phyloP scores from a whole-genome alignment of 2,113 vertebrate species.

The Procavia capensis region DNA sequence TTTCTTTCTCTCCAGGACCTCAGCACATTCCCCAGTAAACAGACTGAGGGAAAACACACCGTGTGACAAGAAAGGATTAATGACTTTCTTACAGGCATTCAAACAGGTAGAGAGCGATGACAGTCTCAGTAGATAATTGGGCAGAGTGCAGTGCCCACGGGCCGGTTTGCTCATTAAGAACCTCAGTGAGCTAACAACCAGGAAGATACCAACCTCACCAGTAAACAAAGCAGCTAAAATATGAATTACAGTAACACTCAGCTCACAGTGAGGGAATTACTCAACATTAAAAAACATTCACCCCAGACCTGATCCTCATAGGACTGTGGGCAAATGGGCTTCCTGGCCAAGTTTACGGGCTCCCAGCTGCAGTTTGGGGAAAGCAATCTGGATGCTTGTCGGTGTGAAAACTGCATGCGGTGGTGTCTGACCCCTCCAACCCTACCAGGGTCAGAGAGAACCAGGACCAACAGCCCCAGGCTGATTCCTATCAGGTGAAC shows the following conservation, averaged over 20 bases:
- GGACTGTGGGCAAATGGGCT: constrained; percentile 19
- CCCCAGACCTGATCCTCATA: background rate
- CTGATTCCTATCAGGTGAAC: no score
- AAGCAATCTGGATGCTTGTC: background rate
- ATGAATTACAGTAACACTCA: constrained; percentile 31
- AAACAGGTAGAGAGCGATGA: constrained; percentile 48
- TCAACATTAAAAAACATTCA: constrained; percentile 51
- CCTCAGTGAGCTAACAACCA: constrained; percentile 43
- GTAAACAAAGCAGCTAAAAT: constrained; percentile 59
- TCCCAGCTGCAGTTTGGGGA: constrained; percentile 5
- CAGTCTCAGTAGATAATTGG: constrained; percentile 69
- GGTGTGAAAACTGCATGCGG: no score
- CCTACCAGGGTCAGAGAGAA: no score
- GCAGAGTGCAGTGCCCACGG: constrained; percentile 41
- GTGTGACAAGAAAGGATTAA: constrained; percentile 61
- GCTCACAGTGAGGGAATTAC: constrained; percentile 24
- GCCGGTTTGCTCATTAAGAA: constrained; percentile 66
- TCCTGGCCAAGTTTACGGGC: background rate
- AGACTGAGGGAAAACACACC: constrained; percentile 26
- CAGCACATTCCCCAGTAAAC: background rate
- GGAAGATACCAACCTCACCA: constrained; percentile 60
- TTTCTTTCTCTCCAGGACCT: background rate
- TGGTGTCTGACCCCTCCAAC: no score
- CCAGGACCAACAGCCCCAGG: no score
- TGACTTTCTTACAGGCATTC: constrained; percentile 72